These are phyloP conservation scores for Heteromormyrus szaboi DNA, from an alignment of 2,797 vertebrate genomes.

Conservation along the genomic window DNA sequence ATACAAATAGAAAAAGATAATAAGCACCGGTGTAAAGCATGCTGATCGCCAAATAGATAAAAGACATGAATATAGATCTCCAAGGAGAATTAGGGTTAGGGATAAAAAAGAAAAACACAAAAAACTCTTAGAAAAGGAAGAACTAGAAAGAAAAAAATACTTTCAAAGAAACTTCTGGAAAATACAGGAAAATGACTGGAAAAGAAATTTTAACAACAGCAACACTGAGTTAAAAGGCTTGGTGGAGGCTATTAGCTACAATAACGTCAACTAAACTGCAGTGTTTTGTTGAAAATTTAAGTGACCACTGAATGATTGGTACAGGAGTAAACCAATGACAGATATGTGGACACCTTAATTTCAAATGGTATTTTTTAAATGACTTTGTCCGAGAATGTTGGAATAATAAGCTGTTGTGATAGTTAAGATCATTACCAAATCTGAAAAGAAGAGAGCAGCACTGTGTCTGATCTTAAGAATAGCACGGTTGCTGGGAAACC, in stretches of 20 bases:
- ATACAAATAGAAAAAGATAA: background rate
- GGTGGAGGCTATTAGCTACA: background rate
- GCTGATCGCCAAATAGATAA: background rate
- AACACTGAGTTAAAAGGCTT: background rate
- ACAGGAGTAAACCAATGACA: background rate
- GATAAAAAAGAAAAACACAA: too few species aligned
- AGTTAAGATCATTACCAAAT: background rate
- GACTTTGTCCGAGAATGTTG: background rate
- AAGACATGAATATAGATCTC: background rate
- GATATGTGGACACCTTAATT: background rate
- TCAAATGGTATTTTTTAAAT: background rate
- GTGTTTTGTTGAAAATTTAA: background rate
- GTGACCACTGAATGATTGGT: background rate
- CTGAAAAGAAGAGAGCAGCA: background rate
- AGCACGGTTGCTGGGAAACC: background rate
- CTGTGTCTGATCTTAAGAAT: background rate
- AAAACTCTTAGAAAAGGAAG: background rate
- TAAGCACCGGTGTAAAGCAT: background rate
- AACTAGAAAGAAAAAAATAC: background rate
- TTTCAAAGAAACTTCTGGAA: conserved; percentile 8
- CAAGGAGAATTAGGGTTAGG: background rate
- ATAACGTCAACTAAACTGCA: background rate
- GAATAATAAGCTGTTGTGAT: background rate
- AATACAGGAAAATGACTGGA: background rate
- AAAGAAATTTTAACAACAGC: background rate